A percentile compares a stretch with the other conserved stretches of the same genome.
phyloP scores from a whole-genome alignment of 2,888 invertebrate genomes.

The Acleris literana region DNA sequence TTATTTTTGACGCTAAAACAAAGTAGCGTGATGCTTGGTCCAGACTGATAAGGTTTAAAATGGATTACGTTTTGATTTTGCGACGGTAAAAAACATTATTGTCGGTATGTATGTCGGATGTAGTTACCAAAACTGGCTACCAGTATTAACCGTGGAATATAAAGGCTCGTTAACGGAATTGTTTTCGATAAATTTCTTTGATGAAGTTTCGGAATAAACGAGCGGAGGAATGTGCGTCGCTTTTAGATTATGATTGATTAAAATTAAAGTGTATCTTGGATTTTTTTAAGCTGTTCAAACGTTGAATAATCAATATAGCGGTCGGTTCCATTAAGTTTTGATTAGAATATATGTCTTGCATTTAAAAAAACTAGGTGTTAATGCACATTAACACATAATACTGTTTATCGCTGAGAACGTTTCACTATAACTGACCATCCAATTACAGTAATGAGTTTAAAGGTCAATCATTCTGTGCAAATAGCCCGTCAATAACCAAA shows the following conservation, averaged over 20 bases:
- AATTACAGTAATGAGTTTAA: no score
- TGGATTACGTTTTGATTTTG: conserved; percentile 38
- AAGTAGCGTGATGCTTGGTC: conserved; percentile 37
- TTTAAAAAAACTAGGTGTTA: no score
- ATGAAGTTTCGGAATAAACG: conserved; percentile 52
- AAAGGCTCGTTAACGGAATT: conserved; percentile 67
- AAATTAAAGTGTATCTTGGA: conserved; percentile 43
- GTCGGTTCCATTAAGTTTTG: no score
- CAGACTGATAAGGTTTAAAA: conserved; percentile 48
- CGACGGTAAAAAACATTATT: conserved; percentile 38
- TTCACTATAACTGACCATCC: no score
- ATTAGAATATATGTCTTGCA: no score
- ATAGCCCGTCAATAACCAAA: no score
- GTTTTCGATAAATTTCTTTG: conserved; percentile 59
- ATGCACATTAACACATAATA: no score
- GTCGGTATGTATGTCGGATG: conserved; percentile 44
- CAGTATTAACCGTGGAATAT: conserved; percentile 60
- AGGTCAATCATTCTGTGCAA: no score
- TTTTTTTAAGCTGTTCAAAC: conserved; percentile 39
- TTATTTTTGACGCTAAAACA: conserved; percentile 10
- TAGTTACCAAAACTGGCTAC: conserved; percentile 57
- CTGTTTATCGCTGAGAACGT: no score
- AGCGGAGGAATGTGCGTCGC: conserved; percentile 46
- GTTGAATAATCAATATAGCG: conserved; percentile 4
- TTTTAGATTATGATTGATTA: conserved; percentile 50